Base-by-base conservation (phyloP, 1,140 invertebrate genomes). In the Caenorhabditis latens region DNA sequence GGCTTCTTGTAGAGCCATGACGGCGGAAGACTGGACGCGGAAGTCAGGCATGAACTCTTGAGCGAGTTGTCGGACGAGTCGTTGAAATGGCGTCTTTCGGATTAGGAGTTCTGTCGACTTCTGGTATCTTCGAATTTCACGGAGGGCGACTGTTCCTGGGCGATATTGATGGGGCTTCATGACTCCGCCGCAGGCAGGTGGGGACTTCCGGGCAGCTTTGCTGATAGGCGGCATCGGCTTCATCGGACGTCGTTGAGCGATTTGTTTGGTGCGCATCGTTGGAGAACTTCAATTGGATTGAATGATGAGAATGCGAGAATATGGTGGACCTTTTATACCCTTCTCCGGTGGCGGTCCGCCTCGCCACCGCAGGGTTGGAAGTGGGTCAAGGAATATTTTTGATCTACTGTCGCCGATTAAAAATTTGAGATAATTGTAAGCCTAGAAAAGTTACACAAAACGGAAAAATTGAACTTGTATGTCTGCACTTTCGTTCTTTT, bases 101-200 rank as follows among this genome's bases (percentile, higher is more conserved):
- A 94, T 94, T 19, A 96, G 91, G 92, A 95, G 94, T 90, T 96
- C 96, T 91, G 96, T 96, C 2, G 95, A 94, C 89, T 94, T 94
- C 90, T 94, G 94, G 90, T 94, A 94, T 91, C 93, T 93, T 90
- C 93, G 94, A 91, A 95, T 95, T 93, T 63, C 61, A 11, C 61
- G 61, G 11, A 63, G 61, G 40, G 24, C 61, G 61, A 24, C 21
- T 4, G 9, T 0, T 63, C 61, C 61, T 40, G 61, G 61, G 9
- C 61, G 21, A 9, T 63, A 32, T 4, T 24, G 61, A 9, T 32
- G 24, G 9, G 61, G 61, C 21, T 11, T 63, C 24, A 63, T 63
- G 11, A 63, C 61, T 32, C 61, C 61, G 40, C 61, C 61, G 0
- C 11, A 13, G 21, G 24, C 24, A 21, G 5, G 21, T 11, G 24